phyloP scores from a whole-genome alignment of 2,797 vertebrate genomes.

The Leucoraja ocellata region DNA sequence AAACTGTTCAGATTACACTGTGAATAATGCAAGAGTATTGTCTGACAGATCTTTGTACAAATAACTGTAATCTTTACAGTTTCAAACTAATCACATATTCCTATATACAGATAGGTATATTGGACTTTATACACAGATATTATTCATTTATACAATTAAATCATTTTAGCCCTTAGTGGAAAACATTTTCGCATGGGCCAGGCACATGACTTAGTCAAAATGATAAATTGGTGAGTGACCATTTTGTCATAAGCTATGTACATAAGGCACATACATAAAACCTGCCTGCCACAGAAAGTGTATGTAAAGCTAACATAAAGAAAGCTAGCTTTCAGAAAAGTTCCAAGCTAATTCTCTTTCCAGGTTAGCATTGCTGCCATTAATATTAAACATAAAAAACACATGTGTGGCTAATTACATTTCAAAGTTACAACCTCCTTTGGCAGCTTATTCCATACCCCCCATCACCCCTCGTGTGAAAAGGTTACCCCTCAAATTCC shows the following conservation, averaged over 20 bases:
- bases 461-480: too few relatives aligned
- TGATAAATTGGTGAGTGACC: too few relatives aligned
- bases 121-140: neutral
- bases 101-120: neutral
- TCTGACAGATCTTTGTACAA: too few relatives aligned
- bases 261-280: neutral
- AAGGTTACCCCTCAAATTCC: too few relatives aligned
- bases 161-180: neutral
- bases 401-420: neutral
- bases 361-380: neutral
- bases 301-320: neutral
- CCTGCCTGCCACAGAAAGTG: neutral
- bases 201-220: neutral
- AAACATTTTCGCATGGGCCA: neutral
- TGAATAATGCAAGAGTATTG: neutral
- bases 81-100: neutral
- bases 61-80: neutral
- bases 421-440: neutral
- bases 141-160: neutral
- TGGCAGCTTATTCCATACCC: too few relatives aligned
- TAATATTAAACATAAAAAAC: too few relatives aligned
- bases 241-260: neutral
- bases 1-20: neutral
- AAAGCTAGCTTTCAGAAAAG: neutral
- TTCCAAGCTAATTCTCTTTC: neutral